A percentile compares a stretch with the other conserved stretches of the same genome.
Evolutionary conservation across 2,888 invertebrate genomes (phyloP).

Genomic region (Cabera pusaria): DNA sequence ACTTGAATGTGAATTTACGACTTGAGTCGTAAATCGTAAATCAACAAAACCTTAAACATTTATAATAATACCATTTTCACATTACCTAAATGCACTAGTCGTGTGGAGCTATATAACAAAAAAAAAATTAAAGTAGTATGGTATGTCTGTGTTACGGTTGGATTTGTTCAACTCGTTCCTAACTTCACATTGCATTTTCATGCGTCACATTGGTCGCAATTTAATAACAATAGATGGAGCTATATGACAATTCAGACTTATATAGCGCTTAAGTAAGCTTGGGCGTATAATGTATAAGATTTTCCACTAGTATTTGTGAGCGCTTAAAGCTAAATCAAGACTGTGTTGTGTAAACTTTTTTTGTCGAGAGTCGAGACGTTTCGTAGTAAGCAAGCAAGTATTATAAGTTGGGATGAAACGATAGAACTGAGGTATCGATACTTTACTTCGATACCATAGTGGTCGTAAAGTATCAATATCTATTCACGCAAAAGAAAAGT

Average conservation of each 20-base stretch:
- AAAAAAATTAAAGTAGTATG: too few species aligned
- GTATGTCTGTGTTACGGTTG: too few species aligned
- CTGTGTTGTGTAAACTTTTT: conserved; percentile 78
- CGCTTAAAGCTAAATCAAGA: conserved; percentile 37
- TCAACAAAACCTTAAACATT: too few species aligned
- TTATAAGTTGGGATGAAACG: conserved; percentile 55
- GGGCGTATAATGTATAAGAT: conserved; percentile 6
- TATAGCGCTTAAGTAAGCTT: conserved; percentile 45
- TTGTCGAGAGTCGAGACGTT: conserved; percentile 52
- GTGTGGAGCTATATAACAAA: too few species aligned
- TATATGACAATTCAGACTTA: conserved; percentile 38
- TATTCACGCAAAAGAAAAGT: too few species aligned
- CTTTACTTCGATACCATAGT: too few species aligned
- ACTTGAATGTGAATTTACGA: too few species aligned
- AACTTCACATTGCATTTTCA: conserved; percentile 62
- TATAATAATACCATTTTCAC: too few species aligned
- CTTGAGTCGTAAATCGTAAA: too few species aligned
- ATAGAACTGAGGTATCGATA: too few species aligned
- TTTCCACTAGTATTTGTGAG: conserved; percentile 37
- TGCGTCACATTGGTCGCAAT: conserved; percentile 80
- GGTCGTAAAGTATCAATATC: too few species aligned
- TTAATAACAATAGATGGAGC: conserved; percentile 78
- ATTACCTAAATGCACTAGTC: too few species aligned
- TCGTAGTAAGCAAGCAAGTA: conserved; percentile 63
- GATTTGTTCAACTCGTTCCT: conserved; percentile 40